Evolutionary conservation across 2,113 vertebrate genomes (phyloP).

Genomic region (Ciconia stormi): DNA sequence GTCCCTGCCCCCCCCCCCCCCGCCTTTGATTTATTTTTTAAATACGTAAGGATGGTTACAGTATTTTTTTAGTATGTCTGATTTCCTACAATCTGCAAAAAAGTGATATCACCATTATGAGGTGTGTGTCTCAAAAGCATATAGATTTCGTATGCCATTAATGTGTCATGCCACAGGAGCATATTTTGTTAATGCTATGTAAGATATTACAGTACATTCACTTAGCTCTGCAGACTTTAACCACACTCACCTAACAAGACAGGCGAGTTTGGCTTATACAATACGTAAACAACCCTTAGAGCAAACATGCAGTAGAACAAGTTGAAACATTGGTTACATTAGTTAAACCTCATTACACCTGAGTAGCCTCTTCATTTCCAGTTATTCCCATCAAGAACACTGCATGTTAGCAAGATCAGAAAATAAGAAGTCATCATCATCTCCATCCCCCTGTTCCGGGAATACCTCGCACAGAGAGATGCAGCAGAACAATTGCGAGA

Average conservation of each 20-base stretch:
- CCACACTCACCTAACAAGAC: conserved; percentile 75
- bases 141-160: background rate
- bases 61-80: background rate
- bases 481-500: background rate
- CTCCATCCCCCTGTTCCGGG: background rate
- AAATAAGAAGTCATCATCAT: background rate
- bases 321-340: conserved; percentile 59
- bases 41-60: background rate
- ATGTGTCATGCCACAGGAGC: background rate
- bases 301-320: conserved; percentile 59
- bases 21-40: background rate
- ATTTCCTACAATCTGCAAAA: background rate
- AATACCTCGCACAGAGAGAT: background rate
- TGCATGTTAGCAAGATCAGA: background rate
- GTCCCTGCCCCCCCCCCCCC: background rate
- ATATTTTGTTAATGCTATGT: conserved; percentile 30
- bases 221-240: conserved; percentile 49
- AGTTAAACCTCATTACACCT: conserved; percentile 61
- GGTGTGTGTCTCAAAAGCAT: background rate
- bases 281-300: conserved; percentile 70
- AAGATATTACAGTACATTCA: conserved; percentile 59
- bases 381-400: conserved; percentile 15
- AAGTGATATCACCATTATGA: background rate
- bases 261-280: conserved; percentile 75
- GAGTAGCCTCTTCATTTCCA: conserved; percentile 58